A percentile compares a stretch with the other conserved stretches of the same genome.
Conservation (phyloP, 2,113 vertebrate genomes). For the Notarius lentiginosus region DNA sequence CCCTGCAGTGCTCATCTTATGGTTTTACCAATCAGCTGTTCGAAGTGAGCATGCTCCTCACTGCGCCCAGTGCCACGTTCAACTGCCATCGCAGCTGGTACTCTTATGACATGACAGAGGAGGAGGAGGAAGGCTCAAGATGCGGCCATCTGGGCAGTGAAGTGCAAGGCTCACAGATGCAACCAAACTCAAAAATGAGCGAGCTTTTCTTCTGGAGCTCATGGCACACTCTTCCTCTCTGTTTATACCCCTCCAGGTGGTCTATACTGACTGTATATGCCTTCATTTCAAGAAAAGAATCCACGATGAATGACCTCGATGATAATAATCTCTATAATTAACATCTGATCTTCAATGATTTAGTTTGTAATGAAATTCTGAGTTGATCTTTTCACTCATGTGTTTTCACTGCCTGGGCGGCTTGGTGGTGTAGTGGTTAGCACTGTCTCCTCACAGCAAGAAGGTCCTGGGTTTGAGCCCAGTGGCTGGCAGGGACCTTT, state of each 20-base stretch:
- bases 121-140: slow-evolving; percentile 52
- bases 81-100: slow-evolving; percentile 46
- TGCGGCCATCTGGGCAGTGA: slow-evolving; percentile 43
- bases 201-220: slow-evolving; percentile 12
- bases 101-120: slow-evolving; percentile 35
- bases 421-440: too few species aligned
- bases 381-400: not conserved
- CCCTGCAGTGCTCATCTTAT: not conserved
- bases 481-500: too few species aligned
- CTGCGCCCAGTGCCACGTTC: slow-evolving; percentile 39
- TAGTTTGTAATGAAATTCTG: not conserved
- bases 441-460: too few species aligned
- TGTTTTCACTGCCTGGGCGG: not conserved
- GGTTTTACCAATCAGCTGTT: slow-evolving; percentile 16
- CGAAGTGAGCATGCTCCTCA: slow-evolving; percentile 37
- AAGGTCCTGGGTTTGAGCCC: too few species aligned
- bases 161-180: slow-evolving; percentile 65
- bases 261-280: not conserved
- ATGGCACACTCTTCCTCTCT: not conserved
- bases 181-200: slow-evolving; percentile 40
- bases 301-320: not conserved
- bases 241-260: not conserved
- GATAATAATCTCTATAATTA: not conserved
- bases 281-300: not conserved
- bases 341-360: not conserved